These are phyloP conservation scores for Siphamia tubifer DNA, from an alignment of 2,113 vertebrate species.

Conservation along the genomic window DNA sequence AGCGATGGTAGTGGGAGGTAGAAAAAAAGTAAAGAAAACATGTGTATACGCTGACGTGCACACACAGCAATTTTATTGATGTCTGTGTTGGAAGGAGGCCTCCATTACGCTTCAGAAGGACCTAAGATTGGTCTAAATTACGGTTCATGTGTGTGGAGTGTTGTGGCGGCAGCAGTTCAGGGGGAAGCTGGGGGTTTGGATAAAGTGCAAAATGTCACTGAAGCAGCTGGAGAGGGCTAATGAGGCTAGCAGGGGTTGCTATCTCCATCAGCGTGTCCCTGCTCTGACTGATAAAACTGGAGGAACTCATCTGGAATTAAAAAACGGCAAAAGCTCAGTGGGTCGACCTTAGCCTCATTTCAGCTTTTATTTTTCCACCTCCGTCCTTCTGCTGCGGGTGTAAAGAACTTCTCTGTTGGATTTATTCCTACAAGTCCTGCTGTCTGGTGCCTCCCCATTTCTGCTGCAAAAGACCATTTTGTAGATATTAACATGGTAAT, in stretches of 20 bases:
- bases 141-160: conserved; percentile 31
- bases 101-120: conserved; percentile 42
- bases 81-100: conserved; percentile 28
- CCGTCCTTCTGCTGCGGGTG: not conserved
- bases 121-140: conserved; percentile 62
- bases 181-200: conserved; percentile 14
- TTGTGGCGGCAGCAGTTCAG: not conserved
- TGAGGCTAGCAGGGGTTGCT: conserved; percentile 49
- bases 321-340: not conserved
- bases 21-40: conserved; percentile 34
- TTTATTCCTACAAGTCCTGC: not conserved
- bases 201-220: conserved; percentile 56
- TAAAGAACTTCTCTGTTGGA: not conserved
- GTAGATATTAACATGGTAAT: conserved; percentile 61
- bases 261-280: conserved; percentile 36
- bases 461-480: conserved; percentile 25
- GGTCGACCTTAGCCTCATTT: not conserved
- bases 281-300: conserved; percentile 7
- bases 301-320: conserved; percentile 57
- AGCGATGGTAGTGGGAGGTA: conserved; percentile 26
- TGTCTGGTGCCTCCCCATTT: not conserved
- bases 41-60: conserved; percentile 1
- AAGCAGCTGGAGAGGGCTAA: conserved; percentile 65
- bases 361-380: not conserved
- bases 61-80: conserved; percentile 44